Base-by-base conservation (phyloP, 2,888 invertebrate species). In the Corbicula japonica region DNA sequence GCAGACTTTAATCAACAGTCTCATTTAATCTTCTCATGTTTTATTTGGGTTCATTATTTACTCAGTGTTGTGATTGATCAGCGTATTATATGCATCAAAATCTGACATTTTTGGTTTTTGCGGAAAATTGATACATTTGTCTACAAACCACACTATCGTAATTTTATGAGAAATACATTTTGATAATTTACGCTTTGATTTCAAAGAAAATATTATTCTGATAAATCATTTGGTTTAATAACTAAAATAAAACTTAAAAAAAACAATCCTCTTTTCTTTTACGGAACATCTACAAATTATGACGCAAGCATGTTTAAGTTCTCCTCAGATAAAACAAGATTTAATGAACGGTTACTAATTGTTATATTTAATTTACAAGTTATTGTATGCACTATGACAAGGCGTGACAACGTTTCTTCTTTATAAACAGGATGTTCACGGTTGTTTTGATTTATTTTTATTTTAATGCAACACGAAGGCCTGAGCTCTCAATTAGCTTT, bases 301-400 rank as follows among this genome's bases (percentile, higher is more conserved):
- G 50, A 48, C 65, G 35, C 52, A 65, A 65, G 32, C 6, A 44
- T 32, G 1, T 48, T 21, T 35, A 1, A 34, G 28, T 46, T 26
- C 32, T 21, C 21, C 34, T 48, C 52, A 50, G 48, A 32, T 34
- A 35, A 35, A 54, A 66, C 66, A 66, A 54, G 66, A 38, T 66
- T 66, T 66, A 58, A 69, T 60, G 69, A 69, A 62, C 62, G 50
- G 34, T 26, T 23, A 62, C 75, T 75, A 71, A 71, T 77, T 61
- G 66, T 44, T 61, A 68, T 54, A 72, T 72, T 65, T 65, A 66
- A 70, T 73, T 65, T 62, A 78, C 78, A 78, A 61, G 65, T 21
- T 44, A 8, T 58, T 38, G 48, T 38, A 63, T 73, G 63, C 63
- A 69, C 38, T 61, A 44, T 63, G 70, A 78, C 78, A 74, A 56